Evolutionary conservation across 2,797 vertebrate species (phyloP), one percentile per base, ranked within the genome.

Genomic region (Parauchenoglanis ngamensis): DNA sequence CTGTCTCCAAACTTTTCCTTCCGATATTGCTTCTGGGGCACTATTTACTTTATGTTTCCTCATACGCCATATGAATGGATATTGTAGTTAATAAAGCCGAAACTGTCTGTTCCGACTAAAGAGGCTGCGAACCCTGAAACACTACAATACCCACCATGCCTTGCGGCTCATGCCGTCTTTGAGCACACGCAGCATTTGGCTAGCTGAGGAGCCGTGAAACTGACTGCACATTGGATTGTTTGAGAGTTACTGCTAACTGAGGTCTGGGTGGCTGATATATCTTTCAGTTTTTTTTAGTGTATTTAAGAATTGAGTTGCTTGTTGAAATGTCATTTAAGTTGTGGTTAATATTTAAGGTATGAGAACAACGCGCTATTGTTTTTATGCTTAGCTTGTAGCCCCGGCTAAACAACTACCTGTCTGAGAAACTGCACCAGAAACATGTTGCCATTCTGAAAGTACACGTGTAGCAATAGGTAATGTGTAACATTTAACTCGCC

Each of bases 131-230:
- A 0, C 2, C 0, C 4, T 19, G 7, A 7, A 31, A 54, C 89
- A 95, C 93, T 93, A 90, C 93, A 92, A 68, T 88, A 84, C 94
- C 95, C 94, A 94, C 0, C 87, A 0, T 61, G 15, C 91, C 1
- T 46, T 6, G 87, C 87, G 54, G 0, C 0, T 46, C 44, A 86
- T 59, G 89, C 40, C 0, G 61, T 31, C 46, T 65, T 46, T 86
- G 88, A 21, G 91, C 40, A 21, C 25, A 15, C 6, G 57, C 68
- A 73, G 44, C 46, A 35, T 75, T 40, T 15, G 40, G 44, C 15
- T 88, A 54, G 59, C 57, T 65, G 59, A 1, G 11, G 93, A 25
- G 93, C 54, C 31, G 56, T 70, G 84, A 70, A 83, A 23, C 12
- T 67, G 49, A 21, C 11, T 88, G 54, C n/a, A 35, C 21, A n/a